Conservation (phyloP, 2,113 vertebrate genomes). For the Lagenorhynchus albirostris region DNA sequence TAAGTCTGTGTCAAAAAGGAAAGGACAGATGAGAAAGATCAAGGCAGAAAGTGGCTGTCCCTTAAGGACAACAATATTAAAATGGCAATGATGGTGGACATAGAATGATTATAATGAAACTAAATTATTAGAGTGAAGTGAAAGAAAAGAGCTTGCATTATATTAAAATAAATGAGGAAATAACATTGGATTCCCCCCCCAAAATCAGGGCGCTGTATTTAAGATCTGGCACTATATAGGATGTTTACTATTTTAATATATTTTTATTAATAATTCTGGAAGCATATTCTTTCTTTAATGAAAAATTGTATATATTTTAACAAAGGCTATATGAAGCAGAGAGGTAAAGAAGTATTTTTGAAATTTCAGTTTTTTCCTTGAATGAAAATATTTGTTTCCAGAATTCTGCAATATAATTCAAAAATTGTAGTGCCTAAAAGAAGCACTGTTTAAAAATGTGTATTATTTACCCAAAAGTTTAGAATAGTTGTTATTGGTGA, state of each 20-base stretch:
- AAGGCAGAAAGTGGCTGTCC: background rate
- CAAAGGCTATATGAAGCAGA: background rate
- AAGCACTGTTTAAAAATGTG: background rate
- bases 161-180: conserved; percentile 23
- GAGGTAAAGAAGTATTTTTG: background rate
- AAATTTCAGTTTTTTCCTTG: background rate
- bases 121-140: background rate
- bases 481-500: background rate
- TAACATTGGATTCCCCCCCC: background rate
- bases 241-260: background rate
- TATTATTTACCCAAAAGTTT: background rate
- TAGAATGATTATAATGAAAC: background rate
- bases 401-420: background rate
- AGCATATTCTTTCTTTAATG: background rate
- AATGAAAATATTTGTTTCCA: background rate
- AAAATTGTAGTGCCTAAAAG: background rate
- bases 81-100: background rate
- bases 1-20: background rate
- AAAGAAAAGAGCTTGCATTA: background rate
- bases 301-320: background rate
- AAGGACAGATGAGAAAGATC: background rate
- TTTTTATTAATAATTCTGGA: background rate
- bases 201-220: background rate
- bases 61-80: background rate
- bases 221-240: background rate